Evolutionary conservation across 1,140 invertebrate species (phyloP).

Genomic region (Oncopodura yosiiana): DNA sequence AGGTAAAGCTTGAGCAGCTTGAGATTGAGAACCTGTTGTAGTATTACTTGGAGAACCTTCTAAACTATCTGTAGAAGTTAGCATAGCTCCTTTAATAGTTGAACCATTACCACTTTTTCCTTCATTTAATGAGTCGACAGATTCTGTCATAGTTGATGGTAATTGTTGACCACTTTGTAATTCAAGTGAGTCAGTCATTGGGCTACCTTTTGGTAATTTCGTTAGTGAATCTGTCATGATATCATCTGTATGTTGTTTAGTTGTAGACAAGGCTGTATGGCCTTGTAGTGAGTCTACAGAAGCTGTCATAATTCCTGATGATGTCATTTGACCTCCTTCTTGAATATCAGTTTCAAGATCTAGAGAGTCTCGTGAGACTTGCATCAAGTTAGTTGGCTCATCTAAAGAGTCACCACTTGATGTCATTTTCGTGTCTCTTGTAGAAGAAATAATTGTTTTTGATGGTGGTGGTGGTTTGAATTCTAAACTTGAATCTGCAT

Average conservation of each 20-base stretch:
- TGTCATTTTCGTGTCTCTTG: slow-evolving; percentile 34
- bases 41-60: slow-evolving; percentile 42
- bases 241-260: slow-evolving; percentile 33
- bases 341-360: slow-evolving; percentile 37
- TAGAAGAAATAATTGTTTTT: not conserved
- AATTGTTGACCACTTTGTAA: slow-evolving; percentile 16
- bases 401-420: slow-evolving; percentile 42
- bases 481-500: slow-evolving; percentile 29
- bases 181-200: slow-evolving; percentile 36
- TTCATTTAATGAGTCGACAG: slow-evolving; percentile 35
- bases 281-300: slow-evolving; percentile 35
- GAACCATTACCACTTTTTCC: slow-evolving; percentile 12
- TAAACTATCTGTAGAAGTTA: slow-evolving; percentile 53
- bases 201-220: not conserved
- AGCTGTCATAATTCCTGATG: slow-evolving; percentile 35
- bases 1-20: no score
- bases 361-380: slow-evolving; percentile 29
- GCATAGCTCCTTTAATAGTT: slow-evolving; percentile 29
- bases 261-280: no score
- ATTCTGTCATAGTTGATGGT: slow-evolving; percentile 27
- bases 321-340: slow-evolving; percentile 15
- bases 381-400: slow-evolving; percentile 27
- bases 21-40: no score
- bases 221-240: slow-evolving; percentile 24
- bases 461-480: slow-evolving; percentile 6